Percentiles rank a stretch among this genome's conserved stretches.
Evolutionary conservation across 2,113 vertebrate genomes (phyloP).

Genomic region (Gopherus evgoodei): DNA sequence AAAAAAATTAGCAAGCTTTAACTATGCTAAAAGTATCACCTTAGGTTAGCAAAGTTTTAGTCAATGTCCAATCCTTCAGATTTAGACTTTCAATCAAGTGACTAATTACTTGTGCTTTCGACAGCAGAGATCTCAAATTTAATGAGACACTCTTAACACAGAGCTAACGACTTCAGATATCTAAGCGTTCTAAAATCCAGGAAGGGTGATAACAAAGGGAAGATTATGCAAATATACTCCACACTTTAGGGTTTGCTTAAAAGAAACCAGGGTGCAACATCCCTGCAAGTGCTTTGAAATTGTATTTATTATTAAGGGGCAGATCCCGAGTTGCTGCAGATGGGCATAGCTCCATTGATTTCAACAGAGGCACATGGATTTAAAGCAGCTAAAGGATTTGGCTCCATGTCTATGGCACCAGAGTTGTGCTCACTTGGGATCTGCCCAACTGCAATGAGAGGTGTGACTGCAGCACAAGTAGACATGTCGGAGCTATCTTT

Average conservation of each 20-base stretch:
- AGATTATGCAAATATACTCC: conserved; percentile 34
- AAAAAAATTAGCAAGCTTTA: conserved; percentile 32
- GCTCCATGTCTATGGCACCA: fast-evolving
- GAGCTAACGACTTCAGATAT: conserved; percentile 35
- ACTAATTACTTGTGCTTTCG: conserved; percentile 47
- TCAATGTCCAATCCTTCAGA: conserved; percentile 49
- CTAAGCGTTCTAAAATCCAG: conserved; percentile 49
- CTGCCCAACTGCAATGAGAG: background rate
- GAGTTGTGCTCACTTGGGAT: background rate
- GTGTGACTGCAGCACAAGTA: background rate
- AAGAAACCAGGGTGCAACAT: background rate
- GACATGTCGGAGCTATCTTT: background rate
- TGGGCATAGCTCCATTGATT: background rate
- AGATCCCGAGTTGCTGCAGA: background rate
- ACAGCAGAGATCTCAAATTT: conserved; percentile 58
- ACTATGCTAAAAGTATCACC: conserved; percentile 26
- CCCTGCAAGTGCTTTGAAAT: background rate
- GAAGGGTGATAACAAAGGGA: conserved; percentile 1
- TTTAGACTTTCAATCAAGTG: conserved; percentile 61
- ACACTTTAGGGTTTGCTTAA: background rate
- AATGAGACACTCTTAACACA: conserved; percentile 42
- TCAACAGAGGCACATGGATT: background rate
- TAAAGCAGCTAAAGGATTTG: background rate
- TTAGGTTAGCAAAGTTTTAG: conserved; percentile 44
- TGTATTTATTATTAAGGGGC: background rate